Percentiles rank a stretch among this genome's conserved stretches.
Conservation (phyloP, 2,888 invertebrate genomes). For the Archips xylosteana region DNA sequence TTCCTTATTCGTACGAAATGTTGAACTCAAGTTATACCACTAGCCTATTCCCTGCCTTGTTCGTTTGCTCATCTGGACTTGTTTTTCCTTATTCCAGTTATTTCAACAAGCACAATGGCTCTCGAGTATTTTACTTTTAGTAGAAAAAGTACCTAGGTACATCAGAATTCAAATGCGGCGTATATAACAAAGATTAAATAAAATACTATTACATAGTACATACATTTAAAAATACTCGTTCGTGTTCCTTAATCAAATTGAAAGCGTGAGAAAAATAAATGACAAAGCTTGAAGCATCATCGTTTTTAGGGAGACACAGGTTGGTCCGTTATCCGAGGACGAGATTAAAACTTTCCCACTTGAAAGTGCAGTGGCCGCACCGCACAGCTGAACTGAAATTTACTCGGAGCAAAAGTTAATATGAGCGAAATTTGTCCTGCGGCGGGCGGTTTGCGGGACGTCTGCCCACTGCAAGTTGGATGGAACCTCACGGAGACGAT, state of each 20-base stretch:
- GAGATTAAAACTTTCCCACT: constrained; percentile 82
- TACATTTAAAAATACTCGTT: background rate
- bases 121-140: background rate
- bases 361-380: constrained; percentile 77
- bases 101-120: background rate
- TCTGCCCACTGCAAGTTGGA: constrained; percentile 62
- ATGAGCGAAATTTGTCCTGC: constrained; percentile 81
- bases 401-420: constrained; percentile 81
- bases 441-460: constrained; percentile 69
- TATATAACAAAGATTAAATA: background rate
- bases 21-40: constrained; percentile 23
- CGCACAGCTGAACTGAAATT: constrained; percentile 77
- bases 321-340: constrained; percentile 59
- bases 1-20: constrained; percentile 36
- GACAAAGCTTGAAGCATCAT: constrained; percentile 36
- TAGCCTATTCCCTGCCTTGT: constrained; percentile 24
- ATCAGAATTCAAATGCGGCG: background rate
- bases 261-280: constrained; percentile 18
- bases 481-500: constrained; percentile 58
- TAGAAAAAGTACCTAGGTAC: background rate
- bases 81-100: constrained; percentile 6
- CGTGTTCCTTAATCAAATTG: constrained; percentile 1
- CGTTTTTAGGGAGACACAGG: constrained; percentile 52
- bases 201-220: background rate
- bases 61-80: constrained; percentile 6